These are phyloP conservation scores for Colletes latitarsis DNA, from an alignment of 1,140 invertebrate species.

Conservation along the genomic window DNA sequence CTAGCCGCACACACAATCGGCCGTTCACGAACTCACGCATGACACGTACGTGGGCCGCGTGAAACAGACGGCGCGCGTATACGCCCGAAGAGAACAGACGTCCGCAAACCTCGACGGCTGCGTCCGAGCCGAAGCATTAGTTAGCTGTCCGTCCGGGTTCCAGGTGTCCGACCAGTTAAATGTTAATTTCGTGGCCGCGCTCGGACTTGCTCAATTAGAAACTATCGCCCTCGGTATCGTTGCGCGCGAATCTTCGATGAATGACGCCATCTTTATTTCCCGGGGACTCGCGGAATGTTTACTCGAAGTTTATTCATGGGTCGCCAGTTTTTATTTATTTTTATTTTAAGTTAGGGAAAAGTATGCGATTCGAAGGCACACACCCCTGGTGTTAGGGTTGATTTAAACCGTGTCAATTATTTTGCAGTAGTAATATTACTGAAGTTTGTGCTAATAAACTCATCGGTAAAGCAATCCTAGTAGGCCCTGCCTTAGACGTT, in stretches of 20 bases:
- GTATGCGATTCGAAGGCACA: too few relatives aligned
- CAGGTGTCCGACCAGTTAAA: constrained; percentile 69
- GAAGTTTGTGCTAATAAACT: too few relatives aligned
- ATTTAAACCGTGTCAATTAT: too few relatives aligned
- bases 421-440: too few relatives aligned
- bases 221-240: constrained; percentile 54
- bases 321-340: too few relatives aligned
- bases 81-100: neutral
- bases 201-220: constrained; percentile 73
- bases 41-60: neutral
- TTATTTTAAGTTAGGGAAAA: too few relatives aligned
- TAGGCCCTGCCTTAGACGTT: too few relatives aligned
- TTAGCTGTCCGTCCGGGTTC: constrained; percentile 60
- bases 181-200: constrained; percentile 71
- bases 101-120: constrained; percentile 15
- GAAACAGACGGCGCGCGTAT: neutral
- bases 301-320: neutral
- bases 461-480: too few relatives aligned
- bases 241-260: constrained; percentile 11
- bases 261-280: constrained; percentile 65
- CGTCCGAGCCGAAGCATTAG: constrained; percentile 55
- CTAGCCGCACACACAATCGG: neutral
- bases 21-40: too few relatives aligned
- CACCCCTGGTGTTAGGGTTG: too few relatives aligned
- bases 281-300: neutral